phyloP scores from a whole-genome alignment of 2,797 vertebrate species.

The Orestias chungarensis region DNA sequence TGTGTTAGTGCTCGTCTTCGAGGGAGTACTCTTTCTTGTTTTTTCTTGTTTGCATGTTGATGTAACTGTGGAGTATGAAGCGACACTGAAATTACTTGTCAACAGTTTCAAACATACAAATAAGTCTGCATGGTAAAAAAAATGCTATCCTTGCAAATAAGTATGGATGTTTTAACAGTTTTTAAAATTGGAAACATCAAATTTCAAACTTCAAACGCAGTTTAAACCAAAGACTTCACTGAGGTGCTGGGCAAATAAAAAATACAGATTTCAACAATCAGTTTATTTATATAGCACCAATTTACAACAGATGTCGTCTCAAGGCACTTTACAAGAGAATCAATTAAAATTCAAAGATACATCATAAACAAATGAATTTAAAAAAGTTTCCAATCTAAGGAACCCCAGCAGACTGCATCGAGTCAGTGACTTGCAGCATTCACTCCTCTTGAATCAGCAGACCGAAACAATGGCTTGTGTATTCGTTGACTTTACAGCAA shows the following conservation, averaged over 20 bases:
- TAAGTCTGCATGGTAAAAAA: background rate
- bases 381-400: background rate
- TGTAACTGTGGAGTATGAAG: slow-evolving; percentile 24
- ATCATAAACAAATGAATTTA: background rate
- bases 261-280: too few species aligned
- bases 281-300: too few species aligned
- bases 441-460: too few species aligned
- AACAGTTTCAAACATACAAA: background rate
- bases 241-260: background rate
- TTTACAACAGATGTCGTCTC: too few species aligned
- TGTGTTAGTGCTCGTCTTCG: slow-evolving; percentile 39
- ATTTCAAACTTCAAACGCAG: background rate
- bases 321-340: too few species aligned
- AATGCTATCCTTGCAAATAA: background rate
- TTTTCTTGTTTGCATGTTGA: slow-evolving; percentile 42
- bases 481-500: too few species aligned
- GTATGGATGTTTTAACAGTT: background rate
- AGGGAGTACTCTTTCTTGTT: slow-evolving; percentile 32
- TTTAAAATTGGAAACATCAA: background rate
- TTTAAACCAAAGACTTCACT: background rate
- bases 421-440: too few species aligned
- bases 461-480: too few species aligned
- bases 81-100: slow-evolving; percentile 13
- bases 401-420: too few species aligned
- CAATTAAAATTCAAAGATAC: too few species aligned